A percentile compares a stretch with the other conserved stretches of the same genome.
phyloP scores from a whole-genome alignment of 2,113 vertebrate species.

The Macroglossus sobrinus region DNA sequence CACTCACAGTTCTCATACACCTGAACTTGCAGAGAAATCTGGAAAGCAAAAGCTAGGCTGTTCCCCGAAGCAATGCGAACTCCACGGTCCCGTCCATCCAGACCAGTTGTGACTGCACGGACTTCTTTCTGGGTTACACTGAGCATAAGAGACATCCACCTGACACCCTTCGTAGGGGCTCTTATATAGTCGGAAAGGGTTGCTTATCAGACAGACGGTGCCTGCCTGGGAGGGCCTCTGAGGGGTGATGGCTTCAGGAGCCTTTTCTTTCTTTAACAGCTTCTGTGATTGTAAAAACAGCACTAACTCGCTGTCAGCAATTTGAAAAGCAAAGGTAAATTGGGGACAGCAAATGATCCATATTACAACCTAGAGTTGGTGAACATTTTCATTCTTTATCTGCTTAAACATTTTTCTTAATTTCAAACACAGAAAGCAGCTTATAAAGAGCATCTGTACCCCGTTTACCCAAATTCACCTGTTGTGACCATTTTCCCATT shows the following conservation, averaged over 20 bases:
- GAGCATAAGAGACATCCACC: conserved; percentile 85
- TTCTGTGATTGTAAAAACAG: background rate
- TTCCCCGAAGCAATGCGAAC: conserved; percentile 79
- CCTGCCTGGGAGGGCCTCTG: background rate
- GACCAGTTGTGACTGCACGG: conserved; percentile 85
- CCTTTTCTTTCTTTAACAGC: background rate
- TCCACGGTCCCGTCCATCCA: conserved; percentile 78
- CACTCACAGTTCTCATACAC: conserved; percentile 89
- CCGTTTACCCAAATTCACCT: background rate
- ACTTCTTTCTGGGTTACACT: conserved; percentile 84
- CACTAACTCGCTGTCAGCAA: background rate
- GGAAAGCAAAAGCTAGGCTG: conserved; percentile 84
- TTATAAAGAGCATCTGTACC: background rate
- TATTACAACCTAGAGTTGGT: too few relatives aligned
- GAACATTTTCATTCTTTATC: background rate
- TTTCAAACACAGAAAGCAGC: background rate
- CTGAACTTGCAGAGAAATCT: conserved; percentile 91
- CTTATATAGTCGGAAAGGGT: background rate
- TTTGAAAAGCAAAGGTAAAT: background rate
- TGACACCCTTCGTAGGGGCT: background rate
- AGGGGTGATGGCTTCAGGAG: background rate
- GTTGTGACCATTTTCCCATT: background rate
- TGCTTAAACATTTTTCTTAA: background rate
- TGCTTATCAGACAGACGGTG: background rate
- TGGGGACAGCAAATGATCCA: background rate